Evolutionary conservation across 2,888 invertebrate species (phyloP).

Genomic region (Hyles lineata): DNA sequence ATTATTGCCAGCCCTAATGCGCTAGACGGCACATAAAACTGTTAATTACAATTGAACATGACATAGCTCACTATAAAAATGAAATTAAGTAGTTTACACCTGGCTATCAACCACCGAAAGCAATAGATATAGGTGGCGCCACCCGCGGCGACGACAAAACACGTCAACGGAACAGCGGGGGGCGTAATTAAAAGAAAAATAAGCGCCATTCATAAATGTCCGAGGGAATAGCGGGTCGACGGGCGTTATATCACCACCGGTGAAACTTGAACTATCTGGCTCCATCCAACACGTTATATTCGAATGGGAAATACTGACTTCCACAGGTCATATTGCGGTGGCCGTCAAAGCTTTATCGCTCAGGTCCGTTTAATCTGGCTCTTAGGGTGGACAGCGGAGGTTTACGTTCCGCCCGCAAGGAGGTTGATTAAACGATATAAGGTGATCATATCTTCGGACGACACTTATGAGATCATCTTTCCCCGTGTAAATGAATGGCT

Average conservation of each 20-base stretch:
- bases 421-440: slow-evolving; percentile 70
- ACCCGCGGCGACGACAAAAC: slow-evolving; percentile 54
- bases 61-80: background rate
- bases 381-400: slow-evolving; percentile 69
- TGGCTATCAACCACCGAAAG: background rate
- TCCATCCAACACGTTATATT: slow-evolving; percentile 41
- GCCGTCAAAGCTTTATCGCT: slow-evolving; percentile 71
- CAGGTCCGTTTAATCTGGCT: slow-evolving; percentile 80
- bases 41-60: background rate
- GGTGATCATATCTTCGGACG: slow-evolving; percentile 66
- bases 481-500: slow-evolving; percentile 57
- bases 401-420: slow-evolving; percentile 61
- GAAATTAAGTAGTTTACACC: slow-evolving; percentile 4
- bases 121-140: slow-evolving; percentile 32
- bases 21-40: background rate
- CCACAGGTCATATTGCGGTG: slow-evolving; percentile 54
- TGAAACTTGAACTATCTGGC: slow-evolving; percentile 49
- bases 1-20: too few relatives aligned
- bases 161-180: slow-evolving; percentile 64
- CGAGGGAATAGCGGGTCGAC: slow-evolving; percentile 69
- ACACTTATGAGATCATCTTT: slow-evolving; percentile 62
- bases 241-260: slow-evolving; percentile 70
- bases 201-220: slow-evolving; percentile 83
- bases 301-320: slow-evolving; percentile 32
- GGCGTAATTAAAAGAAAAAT: slow-evolving; percentile 84